phyloP scores from a whole-genome alignment of 2,888 invertebrate genomes.

The Meta bourneti region DNA sequence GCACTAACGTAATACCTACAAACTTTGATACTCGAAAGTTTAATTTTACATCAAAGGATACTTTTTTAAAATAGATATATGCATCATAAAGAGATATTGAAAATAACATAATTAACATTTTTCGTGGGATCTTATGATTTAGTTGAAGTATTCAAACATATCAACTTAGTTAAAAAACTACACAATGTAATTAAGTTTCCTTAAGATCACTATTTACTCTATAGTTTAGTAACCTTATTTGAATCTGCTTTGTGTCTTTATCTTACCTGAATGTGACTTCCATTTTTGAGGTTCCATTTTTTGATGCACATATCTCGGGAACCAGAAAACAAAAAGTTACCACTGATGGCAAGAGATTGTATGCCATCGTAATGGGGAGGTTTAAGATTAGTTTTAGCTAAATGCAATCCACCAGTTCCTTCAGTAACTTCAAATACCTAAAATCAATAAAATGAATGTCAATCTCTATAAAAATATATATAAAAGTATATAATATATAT shows the following conservation, averaged over 20 bases:
- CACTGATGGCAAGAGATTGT: slow-evolving; percentile 87
- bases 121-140: too few relatives aligned
- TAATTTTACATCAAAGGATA: too few relatives aligned
- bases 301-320: slow-evolving; percentile 92
- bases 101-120: too few relatives aligned
- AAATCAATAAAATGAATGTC: slow-evolving; percentile 9
- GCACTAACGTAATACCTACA: too few relatives aligned
- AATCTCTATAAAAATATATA: neutral
- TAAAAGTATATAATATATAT: neutral
- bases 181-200: too few relatives aligned
- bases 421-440: slow-evolving; percentile 83
- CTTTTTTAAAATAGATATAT: too few relatives aligned
- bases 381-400: slow-evolving; percentile 86
- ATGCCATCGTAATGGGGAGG: slow-evolving; percentile 96
- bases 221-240: neutral
- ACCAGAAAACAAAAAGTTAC: slow-evolving; percentile 88
- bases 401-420: slow-evolving; percentile 82
- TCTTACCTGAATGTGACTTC: slow-evolving; percentile 81
- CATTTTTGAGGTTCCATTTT: slow-evolving; percentile 87
- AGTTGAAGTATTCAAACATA: too few relatives aligned
- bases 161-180: too few relatives aligned
- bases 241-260: neutral
- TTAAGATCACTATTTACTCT: too few relatives aligned
- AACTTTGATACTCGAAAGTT: too few relatives aligned
- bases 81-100: too few relatives aligned